Conservation (phyloP, 2,113 vertebrate species). For the Eubucco bourcierii region DNA sequence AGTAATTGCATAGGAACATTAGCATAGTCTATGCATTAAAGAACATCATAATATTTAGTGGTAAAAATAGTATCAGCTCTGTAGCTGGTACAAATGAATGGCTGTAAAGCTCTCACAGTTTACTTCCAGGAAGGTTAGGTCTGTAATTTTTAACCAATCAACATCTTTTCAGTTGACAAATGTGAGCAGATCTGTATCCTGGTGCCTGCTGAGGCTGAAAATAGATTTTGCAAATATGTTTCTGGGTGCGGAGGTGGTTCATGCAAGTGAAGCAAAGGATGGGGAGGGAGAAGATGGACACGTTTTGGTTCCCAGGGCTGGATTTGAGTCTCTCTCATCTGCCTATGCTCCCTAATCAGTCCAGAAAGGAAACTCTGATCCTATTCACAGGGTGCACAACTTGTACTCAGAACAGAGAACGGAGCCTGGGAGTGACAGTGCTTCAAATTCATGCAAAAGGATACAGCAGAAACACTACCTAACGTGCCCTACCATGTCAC, state of each 20-base stretch:
- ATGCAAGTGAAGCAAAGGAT: constrained; percentile 16
- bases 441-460: not conserved
- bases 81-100: constrained; percentile 36
- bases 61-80: constrained; percentile 49
- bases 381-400: not conserved
- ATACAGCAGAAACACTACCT: not conserved
- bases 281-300: constrained; percentile 27
- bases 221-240: constrained; percentile 64
- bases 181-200: not conserved
- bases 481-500: not conserved
- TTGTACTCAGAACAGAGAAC: not conserved
- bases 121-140: constrained; percentile 42
- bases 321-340: constrained; percentile 22
- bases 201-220: constrained; percentile 58
- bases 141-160: constrained; percentile 52
- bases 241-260: constrained; percentile 57
- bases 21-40: constrained; percentile 19
- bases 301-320: not conserved
- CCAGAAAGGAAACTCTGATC: constrained; percentile 8
- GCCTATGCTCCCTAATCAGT: constrained; percentile 22
- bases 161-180: constrained; percentile 41
- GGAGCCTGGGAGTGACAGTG: not conserved
- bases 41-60: constrained; percentile 21
- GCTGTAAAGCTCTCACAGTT: constrained; percentile 29
- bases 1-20: not conserved